These are phyloP conservation scores for Magallana angulata DNA, from an alignment of 1,140 invertebrate species.

Conservation along the genomic window DNA sequence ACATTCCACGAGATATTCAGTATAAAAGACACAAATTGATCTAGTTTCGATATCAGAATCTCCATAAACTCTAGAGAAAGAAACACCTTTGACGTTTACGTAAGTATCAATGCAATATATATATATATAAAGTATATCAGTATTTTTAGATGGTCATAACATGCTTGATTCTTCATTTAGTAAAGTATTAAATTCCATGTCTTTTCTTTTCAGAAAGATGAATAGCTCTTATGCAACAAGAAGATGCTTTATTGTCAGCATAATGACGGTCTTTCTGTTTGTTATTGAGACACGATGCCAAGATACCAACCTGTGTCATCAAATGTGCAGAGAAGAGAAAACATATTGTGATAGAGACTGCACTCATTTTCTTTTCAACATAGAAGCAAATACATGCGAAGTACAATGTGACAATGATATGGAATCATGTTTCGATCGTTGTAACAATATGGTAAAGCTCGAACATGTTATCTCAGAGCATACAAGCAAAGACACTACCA, in stretches of 20 bases:
- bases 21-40: neutral
- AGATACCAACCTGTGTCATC: neutral
- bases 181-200: neutral
- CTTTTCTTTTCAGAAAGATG: neutral
- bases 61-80: neutral
- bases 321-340: slow-evolving; percentile 5
- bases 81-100: neutral
- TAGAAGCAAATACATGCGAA: neutral
- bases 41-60: neutral
- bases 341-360: neutral
- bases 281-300: neutral
- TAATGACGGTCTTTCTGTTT: neutral
- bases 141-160: too few species aligned
- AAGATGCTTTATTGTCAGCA: neutral
- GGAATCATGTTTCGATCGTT: neutral
- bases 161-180: too few species aligned
- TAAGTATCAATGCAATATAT: neutral
- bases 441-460: neutral
- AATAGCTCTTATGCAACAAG: too few species aligned
- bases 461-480: neutral
- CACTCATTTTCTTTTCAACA: neutral
- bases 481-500: neutral
- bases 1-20: neutral
- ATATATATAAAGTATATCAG: too few species aligned
- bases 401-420: neutral